Conservation (phyloP, 2,113 vertebrate genomes). For the rat (Rattus norvegicus) region GRCr8 NC_086019.1:98658501-98659000, state of each 20-base stretch:
- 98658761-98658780: neutral
- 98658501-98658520: accelerated
- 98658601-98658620: neutral
- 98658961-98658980: neutral
- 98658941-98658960: neutral
- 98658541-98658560: neutral
- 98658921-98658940: neutral
- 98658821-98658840: too few relatives aligned
- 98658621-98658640: too few relatives aligned
- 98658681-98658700: neutral
- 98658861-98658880: neutral
- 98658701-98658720: neutral
- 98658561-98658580: neutral
- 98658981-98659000: neutral
- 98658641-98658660: neutral
- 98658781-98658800: neutral
- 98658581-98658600: neutral
- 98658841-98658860: neutral
- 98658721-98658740: neutral
- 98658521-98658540: too few relatives aligned
- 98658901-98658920: neutral
- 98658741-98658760: neutral
- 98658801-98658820: neutral
- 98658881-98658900: too few relatives aligned
- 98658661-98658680: too few relatives aligned